phyloP scores from a whole-genome alignment of 2,113 vertebrate species.

The Chroicocephalus ridibundus region DNA sequence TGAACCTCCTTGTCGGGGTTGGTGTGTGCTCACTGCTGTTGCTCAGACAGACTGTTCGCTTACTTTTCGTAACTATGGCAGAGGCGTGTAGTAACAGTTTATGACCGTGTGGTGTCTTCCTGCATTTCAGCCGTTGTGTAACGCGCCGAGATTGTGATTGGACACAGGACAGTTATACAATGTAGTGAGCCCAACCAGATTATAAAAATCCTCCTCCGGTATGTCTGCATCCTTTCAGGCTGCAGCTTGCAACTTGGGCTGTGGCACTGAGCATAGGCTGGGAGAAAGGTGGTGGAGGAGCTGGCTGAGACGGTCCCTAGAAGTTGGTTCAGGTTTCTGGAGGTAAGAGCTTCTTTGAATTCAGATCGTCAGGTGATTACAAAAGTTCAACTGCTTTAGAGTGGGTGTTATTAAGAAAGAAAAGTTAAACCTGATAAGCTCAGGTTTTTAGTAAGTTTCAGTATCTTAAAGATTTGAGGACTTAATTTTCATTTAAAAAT shows the following conservation, averaged over 20 bases:
- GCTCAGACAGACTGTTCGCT: neutral
- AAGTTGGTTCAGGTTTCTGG: neutral
- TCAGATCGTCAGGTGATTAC: neutral
- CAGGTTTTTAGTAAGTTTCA: neutral
- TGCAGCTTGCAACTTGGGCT: neutral
- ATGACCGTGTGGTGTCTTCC: conserved; percentile 46
- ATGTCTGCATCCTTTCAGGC: neutral
- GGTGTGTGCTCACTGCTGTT: neutral
- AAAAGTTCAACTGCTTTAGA: neutral
- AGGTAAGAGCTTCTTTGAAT: conserved; percentile 47
- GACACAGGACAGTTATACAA: conserved; percentile 66
- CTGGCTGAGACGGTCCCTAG: neutral
- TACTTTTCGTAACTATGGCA: neutral
- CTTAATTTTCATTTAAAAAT: neutral
- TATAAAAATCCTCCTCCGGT: conserved; percentile 56
- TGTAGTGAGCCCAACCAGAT: neutral
- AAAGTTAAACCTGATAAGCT: neutral
- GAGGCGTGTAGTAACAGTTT: conserved; percentile 31
- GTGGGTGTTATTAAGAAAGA: neutral
- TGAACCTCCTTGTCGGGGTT: neutral
- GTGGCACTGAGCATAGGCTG: neutral
- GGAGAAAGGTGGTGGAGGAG: neutral
- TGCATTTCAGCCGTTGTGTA: conserved; percentile 33
- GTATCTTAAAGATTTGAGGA: neutral
- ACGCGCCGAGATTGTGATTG: conserved; percentile 8